Percentiles rank a stretch among this genome's conserved stretches.
Evolutionary conservation across 2,113 vertebrate species (phyloP).

Genomic region (Archilochus colubris): DNA sequence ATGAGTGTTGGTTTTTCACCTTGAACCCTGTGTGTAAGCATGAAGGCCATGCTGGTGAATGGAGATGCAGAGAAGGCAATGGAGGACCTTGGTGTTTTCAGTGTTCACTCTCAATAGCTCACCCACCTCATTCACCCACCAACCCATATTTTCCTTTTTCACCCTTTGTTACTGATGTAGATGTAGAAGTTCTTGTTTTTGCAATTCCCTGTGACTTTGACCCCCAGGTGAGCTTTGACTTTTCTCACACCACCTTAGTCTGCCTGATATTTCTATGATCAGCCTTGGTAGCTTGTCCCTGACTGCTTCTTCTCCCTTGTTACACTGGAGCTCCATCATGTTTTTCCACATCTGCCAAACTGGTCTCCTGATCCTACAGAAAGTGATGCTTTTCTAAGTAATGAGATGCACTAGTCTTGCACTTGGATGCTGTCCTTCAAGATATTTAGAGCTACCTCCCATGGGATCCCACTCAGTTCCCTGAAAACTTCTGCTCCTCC

Average conservation of each 20-base stretch:
- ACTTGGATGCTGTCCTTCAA: not conserved
- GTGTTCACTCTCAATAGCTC: not conserved
- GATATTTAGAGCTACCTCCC: not conserved
- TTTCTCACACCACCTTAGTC: not conserved
- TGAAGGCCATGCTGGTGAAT: not conserved
- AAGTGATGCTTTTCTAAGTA: not conserved
- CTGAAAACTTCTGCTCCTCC: not conserved
- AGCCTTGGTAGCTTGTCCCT: not conserved
- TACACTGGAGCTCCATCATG: not conserved
- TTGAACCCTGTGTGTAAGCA: not conserved
- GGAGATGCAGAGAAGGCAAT: not conserved
- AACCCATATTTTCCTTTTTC: not conserved
- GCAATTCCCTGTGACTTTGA: not conserved
- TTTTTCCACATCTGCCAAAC: not conserved
- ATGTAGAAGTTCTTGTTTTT: not conserved
- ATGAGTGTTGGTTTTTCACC: not conserved
- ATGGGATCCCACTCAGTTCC: not conserved
- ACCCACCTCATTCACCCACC: rapidly evolving
- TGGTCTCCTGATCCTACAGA: not conserved
- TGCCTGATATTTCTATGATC: not conserved
- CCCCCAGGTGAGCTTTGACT: not conserved
- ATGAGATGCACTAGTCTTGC: not conserved
- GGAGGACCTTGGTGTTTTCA: rapidly evolving
- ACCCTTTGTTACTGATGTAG: not conserved
- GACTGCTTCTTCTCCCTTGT: not conserved